phyloP scores from a whole-genome alignment of 37 sponge, comb jelly and placozoan species.

The Spongilla lacustris region DNA sequence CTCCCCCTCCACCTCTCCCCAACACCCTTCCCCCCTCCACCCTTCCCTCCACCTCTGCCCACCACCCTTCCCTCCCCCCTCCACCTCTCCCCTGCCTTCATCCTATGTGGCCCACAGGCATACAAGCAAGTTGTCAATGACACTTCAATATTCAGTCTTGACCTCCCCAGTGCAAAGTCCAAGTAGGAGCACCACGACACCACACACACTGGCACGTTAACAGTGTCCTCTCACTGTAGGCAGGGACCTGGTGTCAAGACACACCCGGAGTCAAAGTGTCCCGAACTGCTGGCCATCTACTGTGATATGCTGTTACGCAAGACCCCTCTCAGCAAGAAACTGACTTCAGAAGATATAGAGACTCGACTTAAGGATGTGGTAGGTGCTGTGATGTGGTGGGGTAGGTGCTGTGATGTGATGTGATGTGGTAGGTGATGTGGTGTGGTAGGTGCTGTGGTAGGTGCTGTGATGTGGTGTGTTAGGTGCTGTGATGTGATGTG shows the following conservation, averaged over 20 bases:
- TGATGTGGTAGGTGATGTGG: too few species aligned
- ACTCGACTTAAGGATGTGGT: constrained; percentile 83
- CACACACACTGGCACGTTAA: not conserved
- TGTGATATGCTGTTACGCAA: constrained; percentile 92
- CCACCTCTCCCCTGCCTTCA: constrained; percentile 2
- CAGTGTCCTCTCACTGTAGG: not conserved
- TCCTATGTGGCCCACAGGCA: constrained; percentile 64
- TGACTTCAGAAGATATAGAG: constrained; percentile 92
- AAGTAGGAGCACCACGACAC: constrained; percentile 14
- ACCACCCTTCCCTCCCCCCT: too few species aligned
- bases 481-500: too few species aligned
- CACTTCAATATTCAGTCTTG: constrained; percentile 77
- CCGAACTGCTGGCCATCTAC: constrained; percentile 92
- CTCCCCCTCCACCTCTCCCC: too few species aligned
- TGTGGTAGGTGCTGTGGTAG: too few species aligned
- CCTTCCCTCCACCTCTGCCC: too few species aligned
- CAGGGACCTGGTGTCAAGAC: constrained; percentile 28
- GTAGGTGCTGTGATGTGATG: not conserved
- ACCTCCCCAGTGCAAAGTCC: constrained; percentile 65
- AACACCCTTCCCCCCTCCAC: too few species aligned
- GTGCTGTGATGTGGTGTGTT: too few species aligned
- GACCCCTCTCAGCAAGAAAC: constrained; percentile 82
- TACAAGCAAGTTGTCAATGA: constrained; percentile 89
- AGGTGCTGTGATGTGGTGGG: constrained; percentile 7
- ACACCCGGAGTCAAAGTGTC: constrained; percentile 93